phyloP scores from a whole-genome alignment of 1,140 invertebrate species.

The Gryon sp. region DNA sequence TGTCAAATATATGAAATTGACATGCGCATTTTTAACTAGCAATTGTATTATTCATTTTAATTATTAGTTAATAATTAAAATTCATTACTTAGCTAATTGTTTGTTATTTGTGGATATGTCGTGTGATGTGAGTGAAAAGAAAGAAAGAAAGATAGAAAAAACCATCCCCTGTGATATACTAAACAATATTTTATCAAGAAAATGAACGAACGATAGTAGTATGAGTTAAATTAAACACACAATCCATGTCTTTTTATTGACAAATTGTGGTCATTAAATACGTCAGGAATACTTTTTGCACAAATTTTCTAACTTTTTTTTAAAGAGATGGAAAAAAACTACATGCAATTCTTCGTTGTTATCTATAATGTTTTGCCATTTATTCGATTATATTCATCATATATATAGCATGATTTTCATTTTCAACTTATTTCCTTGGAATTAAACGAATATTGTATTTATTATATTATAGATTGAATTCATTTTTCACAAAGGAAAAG shows the following conservation, averaged over 20 bases:
- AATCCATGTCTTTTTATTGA: constrained; percentile 7
- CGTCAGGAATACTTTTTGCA: constrained; percentile 54
- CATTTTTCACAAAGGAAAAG: too few species aligned
- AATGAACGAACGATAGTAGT: constrained; percentile 36
- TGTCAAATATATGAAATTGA: too few species aligned
- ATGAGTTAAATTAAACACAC: constrained; percentile 22
- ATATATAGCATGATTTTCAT: not conserved
- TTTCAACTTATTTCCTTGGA: too few species aligned
- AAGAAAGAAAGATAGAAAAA: too few species aligned
- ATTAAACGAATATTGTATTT: too few species aligned
- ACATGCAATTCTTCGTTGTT: constrained; percentile 37
- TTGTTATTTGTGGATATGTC: constrained; percentile 38
- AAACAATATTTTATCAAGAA: constrained; percentile 53
- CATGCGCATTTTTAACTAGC: too few species aligned
- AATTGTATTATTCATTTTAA: too few species aligned
- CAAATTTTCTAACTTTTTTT: constrained; percentile 27
- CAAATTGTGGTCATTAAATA: not conserved
- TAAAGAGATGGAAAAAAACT: constrained; percentile 53
- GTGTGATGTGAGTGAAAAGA: constrained; percentile 45
- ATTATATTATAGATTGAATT: too few species aligned
- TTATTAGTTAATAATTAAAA: too few species aligned
- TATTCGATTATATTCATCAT: constrained; percentile 18
- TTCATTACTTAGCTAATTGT: constrained; percentile 4
- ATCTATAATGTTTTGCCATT: not conserved
- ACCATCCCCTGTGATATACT: constrained; percentile 59